These are phyloP conservation scores for Dromiciops gliroides DNA, from an alignment of 2,113 vertebrate genomes.

Conservation along the genomic window DNA sequence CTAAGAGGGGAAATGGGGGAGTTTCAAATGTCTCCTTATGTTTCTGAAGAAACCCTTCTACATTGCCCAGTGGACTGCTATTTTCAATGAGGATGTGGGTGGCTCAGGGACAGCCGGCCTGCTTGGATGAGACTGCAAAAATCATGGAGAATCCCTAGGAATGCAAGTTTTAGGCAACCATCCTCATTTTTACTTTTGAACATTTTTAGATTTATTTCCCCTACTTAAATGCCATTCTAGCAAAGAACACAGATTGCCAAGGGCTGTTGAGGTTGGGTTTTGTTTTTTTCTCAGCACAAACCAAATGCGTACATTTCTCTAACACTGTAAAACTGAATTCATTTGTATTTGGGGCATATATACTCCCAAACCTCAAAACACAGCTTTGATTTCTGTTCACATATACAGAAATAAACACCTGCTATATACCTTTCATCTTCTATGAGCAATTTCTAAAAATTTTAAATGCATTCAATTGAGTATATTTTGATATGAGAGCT, in stretches of 20 bases:
- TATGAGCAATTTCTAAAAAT: constrained; percentile 51
- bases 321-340: constrained; percentile 37
- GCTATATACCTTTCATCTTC: constrained; percentile 51
- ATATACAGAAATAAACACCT: background rate
- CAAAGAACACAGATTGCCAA: background rate
- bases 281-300: background rate
- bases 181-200: constrained; percentile 20
- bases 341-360: background rate
- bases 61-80: background rate
- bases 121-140: background rate
- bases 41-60: background rate
- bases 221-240: constrained; percentile 19
- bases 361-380: constrained; percentile 25
- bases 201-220: background rate
- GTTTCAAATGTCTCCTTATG: background rate
- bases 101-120: background rate
- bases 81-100: background rate
- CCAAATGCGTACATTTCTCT: background rate
- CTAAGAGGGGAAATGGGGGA: background rate
- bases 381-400: background rate
- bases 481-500: constrained; percentile 52
- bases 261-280: background rate
- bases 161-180: background rate
- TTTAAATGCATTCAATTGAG: background rate
- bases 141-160: background rate